phyloP scores from a whole-genome alignment of 1,140 invertebrate species.

The Procambarus clarkii region DNA sequence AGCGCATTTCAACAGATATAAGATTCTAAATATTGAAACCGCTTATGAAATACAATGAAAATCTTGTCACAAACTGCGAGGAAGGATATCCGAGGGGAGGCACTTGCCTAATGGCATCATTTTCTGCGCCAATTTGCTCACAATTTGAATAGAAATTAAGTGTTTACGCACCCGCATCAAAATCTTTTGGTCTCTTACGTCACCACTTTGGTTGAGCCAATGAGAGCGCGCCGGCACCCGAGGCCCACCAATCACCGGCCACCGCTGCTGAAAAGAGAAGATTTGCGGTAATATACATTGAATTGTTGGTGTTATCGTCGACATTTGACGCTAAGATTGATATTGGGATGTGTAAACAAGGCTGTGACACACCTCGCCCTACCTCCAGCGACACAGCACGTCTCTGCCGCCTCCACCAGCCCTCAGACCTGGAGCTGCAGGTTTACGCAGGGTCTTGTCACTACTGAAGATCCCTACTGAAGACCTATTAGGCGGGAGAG shows the following conservation, averaged over 20 bases:
- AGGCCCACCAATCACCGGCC: slow-evolving; percentile 53
- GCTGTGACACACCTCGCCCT: slow-evolving; percentile 23
- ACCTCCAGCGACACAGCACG: slow-evolving; percentile 15
- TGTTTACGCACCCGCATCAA: slow-evolving; percentile 70
- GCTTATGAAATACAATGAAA: slow-evolving; percentile 36
- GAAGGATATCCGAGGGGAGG: slow-evolving; percentile 52
- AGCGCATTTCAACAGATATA: too few species aligned
- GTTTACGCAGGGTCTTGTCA: too few species aligned
- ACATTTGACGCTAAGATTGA: slow-evolving; percentile 69
- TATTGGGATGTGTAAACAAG: slow-evolving; percentile 66
- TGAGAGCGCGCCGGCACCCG: slow-evolving; percentile 31
- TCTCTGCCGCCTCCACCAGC: neutral
- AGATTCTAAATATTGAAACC: neutral
- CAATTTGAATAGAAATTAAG: slow-evolving; percentile 72
- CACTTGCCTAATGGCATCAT: slow-evolving; percentile 71
- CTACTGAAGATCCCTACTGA: too few species aligned
- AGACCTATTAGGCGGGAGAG: too few species aligned
- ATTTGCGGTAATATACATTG: slow-evolving; percentile 71
- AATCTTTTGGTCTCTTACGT: slow-evolving; percentile 68
- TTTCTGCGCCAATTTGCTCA: slow-evolving; percentile 71
- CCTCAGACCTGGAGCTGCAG: too few species aligned
- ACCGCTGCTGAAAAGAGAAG: slow-evolving; percentile 47
- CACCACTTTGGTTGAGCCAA: slow-evolving; percentile 68
- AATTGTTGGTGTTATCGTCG: slow-evolving; percentile 69
- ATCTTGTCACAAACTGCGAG: neutral